phyloP scores from a whole-genome alignment of 64 coral and sea anemone species.

The Porites lutea region DNA sequence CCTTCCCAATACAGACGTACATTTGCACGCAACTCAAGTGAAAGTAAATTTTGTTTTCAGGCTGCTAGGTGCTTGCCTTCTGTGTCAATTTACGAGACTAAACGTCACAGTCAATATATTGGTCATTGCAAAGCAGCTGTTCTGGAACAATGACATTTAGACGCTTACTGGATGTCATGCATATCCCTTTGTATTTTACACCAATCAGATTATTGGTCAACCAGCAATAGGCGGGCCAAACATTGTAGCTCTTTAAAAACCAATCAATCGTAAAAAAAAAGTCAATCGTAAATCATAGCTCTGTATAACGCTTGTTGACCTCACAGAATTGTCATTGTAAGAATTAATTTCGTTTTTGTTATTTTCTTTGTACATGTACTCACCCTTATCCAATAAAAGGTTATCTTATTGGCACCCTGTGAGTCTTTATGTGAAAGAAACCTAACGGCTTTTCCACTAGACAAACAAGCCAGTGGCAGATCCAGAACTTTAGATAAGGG shows the following conservation, averaged over 20 bases:
- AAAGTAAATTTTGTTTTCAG: slow-evolving; percentile 46
- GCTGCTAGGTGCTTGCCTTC: slow-evolving; percentile 9
- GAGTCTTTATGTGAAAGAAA: not conserved
- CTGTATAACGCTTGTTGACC: not conserved
- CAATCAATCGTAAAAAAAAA: not conserved
- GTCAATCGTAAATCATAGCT: not conserved
- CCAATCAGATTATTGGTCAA: slow-evolving; percentile 13
- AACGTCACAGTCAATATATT: slow-evolving; percentile 37
- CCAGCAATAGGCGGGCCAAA: not conserved
- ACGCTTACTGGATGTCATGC: not conserved
- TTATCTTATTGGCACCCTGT: not conserved
- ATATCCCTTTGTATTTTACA: slow-evolving; percentile 6
- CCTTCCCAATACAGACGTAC: slow-evolving; percentile 89
- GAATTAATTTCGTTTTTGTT: not conserved
- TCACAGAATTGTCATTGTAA: not conserved
- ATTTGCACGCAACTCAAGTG: slow-evolving; percentile 14
- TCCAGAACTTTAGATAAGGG: too few species aligned
- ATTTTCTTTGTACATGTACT: slow-evolving; percentile 14
- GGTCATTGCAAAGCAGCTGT: slow-evolving; percentile 43
- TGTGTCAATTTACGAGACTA: slow-evolving; percentile 47
- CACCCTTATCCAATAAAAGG: not conserved
- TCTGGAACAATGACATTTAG: not conserved
- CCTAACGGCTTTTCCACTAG: not conserved
- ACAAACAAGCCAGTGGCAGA: not conserved
- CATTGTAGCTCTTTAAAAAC: not conserved